These are phyloP conservation scores for Hipparchia sbordonii DNA, from an alignment of 2,888 invertebrate genomes.

Conservation along the genomic window DNA sequence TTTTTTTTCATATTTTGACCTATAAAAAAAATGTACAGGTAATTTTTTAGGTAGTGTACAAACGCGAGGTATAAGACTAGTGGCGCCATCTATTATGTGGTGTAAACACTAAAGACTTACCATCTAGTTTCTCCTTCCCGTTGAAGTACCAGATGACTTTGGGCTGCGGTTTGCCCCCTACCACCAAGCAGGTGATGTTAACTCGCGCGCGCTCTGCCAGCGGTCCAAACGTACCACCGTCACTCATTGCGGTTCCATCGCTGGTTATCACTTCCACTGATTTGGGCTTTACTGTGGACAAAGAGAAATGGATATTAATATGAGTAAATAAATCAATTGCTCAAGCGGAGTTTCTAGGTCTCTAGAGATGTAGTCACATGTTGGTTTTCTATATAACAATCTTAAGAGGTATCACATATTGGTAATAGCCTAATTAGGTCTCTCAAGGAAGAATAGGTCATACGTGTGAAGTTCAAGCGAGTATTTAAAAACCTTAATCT, in stretches of 20 bases:
- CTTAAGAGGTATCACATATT: too few species aligned
- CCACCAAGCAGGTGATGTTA: conserved; percentile 88
- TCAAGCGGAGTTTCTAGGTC: too few species aligned
- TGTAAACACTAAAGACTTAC: conserved; percentile 55
- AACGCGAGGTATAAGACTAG: not conserved
- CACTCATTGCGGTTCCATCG: conserved; percentile 84
- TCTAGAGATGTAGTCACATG: too few species aligned
- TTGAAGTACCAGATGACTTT: conserved; percentile 93
- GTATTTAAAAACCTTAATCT: too few species aligned
- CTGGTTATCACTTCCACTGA: conserved; percentile 87
- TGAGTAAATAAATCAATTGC: too few species aligned
- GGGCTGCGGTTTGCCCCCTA: conserved; percentile 93
- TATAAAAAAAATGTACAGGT: too few species aligned
- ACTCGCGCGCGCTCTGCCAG: conserved; percentile 87
- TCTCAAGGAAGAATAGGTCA: too few species aligned
- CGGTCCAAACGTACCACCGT: conserved; percentile 86
- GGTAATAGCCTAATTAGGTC: too few species aligned
- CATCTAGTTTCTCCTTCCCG: conserved; percentile 84
- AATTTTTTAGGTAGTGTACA: too few species aligned
- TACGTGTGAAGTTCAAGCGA: too few species aligned
- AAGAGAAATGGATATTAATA: conserved; percentile 43
- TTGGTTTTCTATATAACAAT: too few species aligned
- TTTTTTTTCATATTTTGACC: too few species aligned
- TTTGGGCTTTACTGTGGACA: conserved; percentile 90
- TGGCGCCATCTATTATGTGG: not conserved